These are phyloP conservation scores for Rhabditophanes sp. DNA, from an alignment of 2,888 invertebrate genomes.

Conservation along the genomic window DNA sequence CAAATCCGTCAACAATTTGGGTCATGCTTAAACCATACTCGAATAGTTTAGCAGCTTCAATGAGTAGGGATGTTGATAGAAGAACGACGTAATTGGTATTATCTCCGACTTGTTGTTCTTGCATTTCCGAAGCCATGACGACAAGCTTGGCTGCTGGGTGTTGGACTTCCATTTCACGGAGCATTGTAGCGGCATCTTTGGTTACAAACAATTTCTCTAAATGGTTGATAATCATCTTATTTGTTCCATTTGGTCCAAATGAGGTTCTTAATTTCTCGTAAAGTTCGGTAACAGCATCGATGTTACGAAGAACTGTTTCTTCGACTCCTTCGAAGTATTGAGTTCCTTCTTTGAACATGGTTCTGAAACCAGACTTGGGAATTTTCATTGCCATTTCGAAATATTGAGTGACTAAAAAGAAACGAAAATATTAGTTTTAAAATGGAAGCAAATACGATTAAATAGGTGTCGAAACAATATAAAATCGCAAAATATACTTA, in stretches of 20 bases:
- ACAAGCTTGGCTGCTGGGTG: conserved; percentile 94
- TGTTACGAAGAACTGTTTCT: conserved; percentile 85
- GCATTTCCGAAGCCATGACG: conserved; percentile 89
- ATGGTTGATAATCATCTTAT: conserved; percentile 99
- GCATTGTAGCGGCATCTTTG: conserved; percentile 94
- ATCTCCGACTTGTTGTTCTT: conserved; percentile 67
- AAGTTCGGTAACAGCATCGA: conserved; percentile 85
- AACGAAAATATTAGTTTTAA: conserved; percentile 7
- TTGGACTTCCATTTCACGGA: conserved; percentile 60
- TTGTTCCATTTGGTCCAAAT: conserved; percentile 82
- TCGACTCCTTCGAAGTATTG: conserved; percentile 74
- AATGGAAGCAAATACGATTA: too few species aligned
- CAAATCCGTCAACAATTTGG: conserved; percentile 88
- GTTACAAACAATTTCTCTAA: conserved; percentile 95
- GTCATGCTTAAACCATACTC: conserved; percentile 83
- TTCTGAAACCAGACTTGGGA: conserved; percentile 39
- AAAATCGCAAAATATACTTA: too few species aligned
- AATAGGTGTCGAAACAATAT: too few species aligned
- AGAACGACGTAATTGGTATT: conserved; percentile 96
- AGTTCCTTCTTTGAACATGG: conserved; percentile 44
- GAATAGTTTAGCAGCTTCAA: conserved; percentile 75
- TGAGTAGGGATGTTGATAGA: conserved; percentile 74
- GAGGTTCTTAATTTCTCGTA: conserved; percentile 79
- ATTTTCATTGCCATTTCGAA: conserved; percentile 33
- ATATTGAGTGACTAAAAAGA: too few species aligned